Conservation (phyloP, 1,140 invertebrate genomes). For the Venustaconcha ellipsiformis region DNA sequence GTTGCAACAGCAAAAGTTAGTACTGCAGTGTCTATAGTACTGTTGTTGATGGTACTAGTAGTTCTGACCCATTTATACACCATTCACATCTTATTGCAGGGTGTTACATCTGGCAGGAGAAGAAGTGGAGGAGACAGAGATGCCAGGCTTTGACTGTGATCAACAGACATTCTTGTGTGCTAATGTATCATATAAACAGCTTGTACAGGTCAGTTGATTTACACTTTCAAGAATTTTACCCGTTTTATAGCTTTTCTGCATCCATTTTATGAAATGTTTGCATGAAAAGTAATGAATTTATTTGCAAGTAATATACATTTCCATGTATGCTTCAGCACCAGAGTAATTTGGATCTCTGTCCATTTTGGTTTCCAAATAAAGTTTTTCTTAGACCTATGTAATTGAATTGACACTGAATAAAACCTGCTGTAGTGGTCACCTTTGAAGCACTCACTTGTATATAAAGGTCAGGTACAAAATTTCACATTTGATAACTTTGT, state of each 20-base stretch:
- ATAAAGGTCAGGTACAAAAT: no score
- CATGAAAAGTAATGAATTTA: not conserved
- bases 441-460: no score
- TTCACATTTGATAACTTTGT: no score
- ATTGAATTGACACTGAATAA: no score
- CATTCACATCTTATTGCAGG: constrained; percentile 66
- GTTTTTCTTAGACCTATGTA: not conserved
- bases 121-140: constrained; percentile 96
- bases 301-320: no score
- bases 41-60: no score
- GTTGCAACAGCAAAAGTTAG: no score
- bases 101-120: constrained; percentile 90
- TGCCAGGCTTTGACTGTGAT: constrained; percentile 83
- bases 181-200: constrained; percentile 86
- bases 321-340: no score
- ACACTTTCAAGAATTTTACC: not conserved
- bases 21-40: no score
- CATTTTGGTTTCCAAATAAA: not conserved
- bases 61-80: no score
- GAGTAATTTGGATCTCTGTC: not conserved
- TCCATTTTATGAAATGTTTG: not conserved
- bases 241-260: not conserved
- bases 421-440: no score
- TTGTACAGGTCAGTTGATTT: constrained; percentile 71
- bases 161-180: constrained; percentile 94